Conservation (phyloP, 2,113 vertebrate species). For the Trinectes maculatus region DNA sequence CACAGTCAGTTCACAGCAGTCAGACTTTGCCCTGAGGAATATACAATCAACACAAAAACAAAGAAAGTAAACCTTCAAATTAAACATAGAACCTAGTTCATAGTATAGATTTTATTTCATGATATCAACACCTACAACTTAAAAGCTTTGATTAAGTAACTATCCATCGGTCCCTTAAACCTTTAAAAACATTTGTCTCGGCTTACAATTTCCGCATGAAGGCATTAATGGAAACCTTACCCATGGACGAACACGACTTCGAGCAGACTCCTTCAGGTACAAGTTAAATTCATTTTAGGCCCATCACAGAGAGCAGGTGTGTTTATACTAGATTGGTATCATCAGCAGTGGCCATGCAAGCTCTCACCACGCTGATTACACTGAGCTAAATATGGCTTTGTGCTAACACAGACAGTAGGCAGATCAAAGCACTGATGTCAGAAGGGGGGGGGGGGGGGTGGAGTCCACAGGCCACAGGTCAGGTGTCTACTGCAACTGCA, state of each 20-base stretch:
- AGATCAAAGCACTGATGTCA: conserved; percentile 81
- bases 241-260: conserved; percentile 25
- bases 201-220: conserved; percentile 6
- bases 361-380: conserved; percentile 74
- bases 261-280: conserved; percentile 58
- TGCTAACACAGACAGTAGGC: conserved; percentile 75
- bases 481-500: conserved; percentile 49
- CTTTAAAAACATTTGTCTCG: conserved; percentile 5
- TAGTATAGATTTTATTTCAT: neutral
- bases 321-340: conserved; percentile 72
- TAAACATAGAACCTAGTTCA: neutral
- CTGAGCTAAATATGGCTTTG: conserved; percentile 82
- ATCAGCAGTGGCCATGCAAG: conserved; percentile 61
- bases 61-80: neutral
- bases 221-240: conserved; percentile 56
- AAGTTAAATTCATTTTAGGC: conserved; percentile 53
- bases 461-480: conserved; percentile 69
- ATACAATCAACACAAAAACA: conserved; percentile 33
- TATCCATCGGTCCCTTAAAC: neutral
- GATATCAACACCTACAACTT: neutral
- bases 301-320: conserved; percentile 71
- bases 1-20: conserved; percentile 12
- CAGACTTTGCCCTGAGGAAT: conserved; percentile 46
- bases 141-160: neutral
- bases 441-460: conserved; percentile 63